Conservation (phyloP, 2,888 invertebrate genomes). For the Eremobia ochroleuca region DNA sequence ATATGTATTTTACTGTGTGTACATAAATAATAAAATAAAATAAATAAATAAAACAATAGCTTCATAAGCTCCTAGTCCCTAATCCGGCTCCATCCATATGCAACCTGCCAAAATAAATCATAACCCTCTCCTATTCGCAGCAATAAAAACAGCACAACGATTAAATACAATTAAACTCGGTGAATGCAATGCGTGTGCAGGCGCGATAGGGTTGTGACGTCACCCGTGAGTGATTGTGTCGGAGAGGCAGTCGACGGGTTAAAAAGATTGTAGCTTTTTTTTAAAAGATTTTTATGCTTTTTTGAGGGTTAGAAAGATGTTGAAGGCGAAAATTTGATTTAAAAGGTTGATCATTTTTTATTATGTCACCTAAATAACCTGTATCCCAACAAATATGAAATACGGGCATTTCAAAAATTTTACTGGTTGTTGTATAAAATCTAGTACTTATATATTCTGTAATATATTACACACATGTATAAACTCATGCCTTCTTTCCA, state of each 20-base stretch:
- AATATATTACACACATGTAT: too few relatives aligned
- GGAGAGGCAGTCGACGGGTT: constrained; percentile 46
- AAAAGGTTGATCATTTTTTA: background rate
- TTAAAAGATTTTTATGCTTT: background rate
- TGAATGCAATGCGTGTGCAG: constrained; percentile 68
- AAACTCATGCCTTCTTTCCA: too few relatives aligned
- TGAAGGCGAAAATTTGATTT: background rate
- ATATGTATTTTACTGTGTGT: too few relatives aligned
- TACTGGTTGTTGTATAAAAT: too few relatives aligned
- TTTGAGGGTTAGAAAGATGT: background rate
- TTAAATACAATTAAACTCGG: constrained; percentile 66
- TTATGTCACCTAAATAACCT: too few relatives aligned
- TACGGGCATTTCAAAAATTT: too few relatives aligned
- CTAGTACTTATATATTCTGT: too few relatives aligned
- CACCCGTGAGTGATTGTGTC: constrained; percentile 66
- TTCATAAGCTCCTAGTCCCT: too few relatives aligned
- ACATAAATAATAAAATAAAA: too few relatives aligned
- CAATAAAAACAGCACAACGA: constrained; percentile 56
- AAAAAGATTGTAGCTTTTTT: constrained; percentile 32
- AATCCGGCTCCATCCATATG: background rate
- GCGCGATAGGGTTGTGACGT: constrained; percentile 68
- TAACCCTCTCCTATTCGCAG: constrained; percentile 43
- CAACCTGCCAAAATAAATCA: constrained; percentile 50
- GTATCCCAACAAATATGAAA: too few relatives aligned
- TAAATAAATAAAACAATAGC: too few relatives aligned